A percentile compares a stretch with the other conserved stretches of the same genome.
Evolutionary conservation across 2,888 invertebrate species (phyloP).

Genomic region (Scaptodrosophila latifasciaeformis): DNA sequence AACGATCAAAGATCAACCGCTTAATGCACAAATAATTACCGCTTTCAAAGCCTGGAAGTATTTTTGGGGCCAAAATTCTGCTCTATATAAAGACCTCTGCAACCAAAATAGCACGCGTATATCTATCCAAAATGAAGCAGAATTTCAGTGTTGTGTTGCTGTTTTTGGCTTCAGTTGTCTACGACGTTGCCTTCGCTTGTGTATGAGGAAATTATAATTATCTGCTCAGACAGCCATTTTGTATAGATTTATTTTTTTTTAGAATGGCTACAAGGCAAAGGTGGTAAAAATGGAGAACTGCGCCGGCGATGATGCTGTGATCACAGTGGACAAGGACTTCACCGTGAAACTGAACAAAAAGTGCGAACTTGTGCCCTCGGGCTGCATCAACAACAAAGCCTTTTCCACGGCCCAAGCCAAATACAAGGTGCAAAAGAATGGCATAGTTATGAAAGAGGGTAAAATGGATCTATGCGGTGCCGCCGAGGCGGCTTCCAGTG

Average conservation of each 20-base stretch:
- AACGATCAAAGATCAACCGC: slow-evolving; percentile 66
- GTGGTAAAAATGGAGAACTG: slow-evolving; percentile 69
- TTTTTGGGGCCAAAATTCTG: neutral
- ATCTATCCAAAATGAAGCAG: slow-evolving; percentile 35
- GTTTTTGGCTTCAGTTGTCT: slow-evolving; percentile 28
- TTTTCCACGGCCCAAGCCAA: slow-evolving; percentile 73
- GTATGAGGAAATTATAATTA: slow-evolving; percentile 49
- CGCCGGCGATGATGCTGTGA: slow-evolving; percentile 62
- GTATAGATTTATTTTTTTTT: neutral
- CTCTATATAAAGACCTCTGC: slow-evolving; percentile 40
- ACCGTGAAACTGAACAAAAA: slow-evolving; percentile 71
- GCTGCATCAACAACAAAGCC: slow-evolving; percentile 74
- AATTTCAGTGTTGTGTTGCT: slow-evolving; percentile 26
- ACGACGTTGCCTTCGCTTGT: slow-evolving; percentile 57
- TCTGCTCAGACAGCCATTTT: neutral
- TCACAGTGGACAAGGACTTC: slow-evolving; percentile 64
- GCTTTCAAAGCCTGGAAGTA: slow-evolving; percentile 4
- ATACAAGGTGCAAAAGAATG: slow-evolving; percentile 74
- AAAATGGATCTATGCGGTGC: slow-evolving; percentile 74
- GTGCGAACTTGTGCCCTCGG: slow-evolving; percentile 74
- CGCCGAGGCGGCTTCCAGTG: slow-evolving; percentile 49
- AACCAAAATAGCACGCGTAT: too few species aligned
- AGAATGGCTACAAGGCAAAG: slow-evolving; percentile 73
- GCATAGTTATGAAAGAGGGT: slow-evolving; percentile 74
- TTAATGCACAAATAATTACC: slow-evolving; percentile 64